These are phyloP conservation scores for Cordylochernes scorpioides DNA, from an alignment of 2,888 invertebrate genomes.

Conservation along the genomic window DNA sequence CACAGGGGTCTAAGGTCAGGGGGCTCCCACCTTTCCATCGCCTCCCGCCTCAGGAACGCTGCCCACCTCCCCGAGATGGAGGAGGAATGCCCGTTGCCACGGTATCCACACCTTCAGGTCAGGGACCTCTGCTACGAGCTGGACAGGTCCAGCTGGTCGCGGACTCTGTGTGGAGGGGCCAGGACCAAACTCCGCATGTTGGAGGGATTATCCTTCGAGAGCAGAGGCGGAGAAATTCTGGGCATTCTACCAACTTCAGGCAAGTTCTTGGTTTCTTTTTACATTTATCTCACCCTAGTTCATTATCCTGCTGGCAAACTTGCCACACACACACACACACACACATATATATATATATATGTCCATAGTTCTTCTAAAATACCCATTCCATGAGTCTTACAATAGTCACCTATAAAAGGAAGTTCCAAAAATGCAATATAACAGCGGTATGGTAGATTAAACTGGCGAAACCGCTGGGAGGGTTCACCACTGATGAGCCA, in stretches of 20 bases:
- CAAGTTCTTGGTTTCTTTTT: constrained; percentile 13
- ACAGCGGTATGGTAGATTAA: no score
- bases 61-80: constrained; percentile 2
- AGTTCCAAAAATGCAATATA: no score
- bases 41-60: background rate
- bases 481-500: no score
- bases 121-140: constrained; percentile 36
- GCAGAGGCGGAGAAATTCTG: constrained; percentile 63
- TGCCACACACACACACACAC: no score
- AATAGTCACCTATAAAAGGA: no score
- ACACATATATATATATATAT: no score
- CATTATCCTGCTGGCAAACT: no score
- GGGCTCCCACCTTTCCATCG: constrained; percentile 4
- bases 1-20: constrained; percentile 3
- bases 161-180: constrained; percentile 16
- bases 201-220: constrained; percentile 56
- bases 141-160: constrained; percentile 22
- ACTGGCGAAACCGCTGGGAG: no score
- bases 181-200: constrained; percentile 28
- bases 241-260: constrained; percentile 55
- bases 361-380: no score
- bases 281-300: no score
- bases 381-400: no score
- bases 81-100: constrained; percentile 10
- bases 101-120: constrained; percentile 28